Conservation (phyloP, 2,113 vertebrate species). For the Phainopepla nitens region DNA sequence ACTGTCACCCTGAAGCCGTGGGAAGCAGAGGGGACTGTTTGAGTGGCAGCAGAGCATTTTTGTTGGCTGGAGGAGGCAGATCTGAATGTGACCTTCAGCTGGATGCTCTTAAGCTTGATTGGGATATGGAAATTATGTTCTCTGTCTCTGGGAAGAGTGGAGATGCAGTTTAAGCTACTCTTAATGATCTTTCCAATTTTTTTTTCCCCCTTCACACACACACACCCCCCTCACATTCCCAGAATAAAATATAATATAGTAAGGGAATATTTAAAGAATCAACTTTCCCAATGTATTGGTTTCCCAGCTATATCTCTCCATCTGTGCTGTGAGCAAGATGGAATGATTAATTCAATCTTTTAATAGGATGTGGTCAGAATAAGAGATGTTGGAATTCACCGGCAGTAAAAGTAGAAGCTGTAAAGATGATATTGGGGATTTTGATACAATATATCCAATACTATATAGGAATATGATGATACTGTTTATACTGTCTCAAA, state of each 20-base stretch:
- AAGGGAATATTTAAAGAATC: neutral
- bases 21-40: neutral
- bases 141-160: neutral
- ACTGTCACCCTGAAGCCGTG: neutral
- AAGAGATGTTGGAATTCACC: neutral
- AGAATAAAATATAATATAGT: neutral
- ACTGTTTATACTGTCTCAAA: neutral
- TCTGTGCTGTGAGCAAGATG: neutral
- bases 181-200: neutral
- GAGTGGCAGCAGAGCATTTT: constrained; percentile 13
- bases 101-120: constrained; percentile 52
- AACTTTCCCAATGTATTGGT: neutral
- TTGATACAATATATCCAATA: neutral
- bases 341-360: constrained; percentile 12
- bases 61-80: neutral
- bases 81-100: constrained; percentile 45
- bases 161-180: neutral
- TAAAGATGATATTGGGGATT: neutral
- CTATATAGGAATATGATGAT: neutral
- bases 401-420: neutral
- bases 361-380: neutral
- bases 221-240: no score
- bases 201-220: neutral
- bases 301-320: neutral
- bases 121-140: constrained; percentile 30